phyloP scores from a whole-genome alignment of 2,888 invertebrate species.

The Cotesia congregata region DNA sequence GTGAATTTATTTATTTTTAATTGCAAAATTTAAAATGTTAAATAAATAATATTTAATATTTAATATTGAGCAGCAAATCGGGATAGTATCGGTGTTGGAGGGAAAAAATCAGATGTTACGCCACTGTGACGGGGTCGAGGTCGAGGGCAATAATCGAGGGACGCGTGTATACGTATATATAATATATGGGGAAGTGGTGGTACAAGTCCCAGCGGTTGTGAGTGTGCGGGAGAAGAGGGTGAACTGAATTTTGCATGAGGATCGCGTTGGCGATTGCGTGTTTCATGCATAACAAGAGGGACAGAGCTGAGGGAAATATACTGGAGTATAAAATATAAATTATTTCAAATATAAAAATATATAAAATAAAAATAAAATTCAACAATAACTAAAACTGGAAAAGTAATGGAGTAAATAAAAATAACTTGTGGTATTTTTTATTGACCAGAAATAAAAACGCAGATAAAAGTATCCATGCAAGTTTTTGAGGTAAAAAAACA shows the following conservation, averaged over 20 bases:
- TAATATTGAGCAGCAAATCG: neutral
- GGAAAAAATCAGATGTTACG: slow-evolving; percentile 38
- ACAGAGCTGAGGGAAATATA: neutral
- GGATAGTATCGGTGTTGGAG: neutral
- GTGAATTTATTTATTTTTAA: neutral
- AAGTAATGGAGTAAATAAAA: neutral
- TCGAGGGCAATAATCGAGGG: slow-evolving; percentile 51
- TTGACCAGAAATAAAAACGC: neutral
- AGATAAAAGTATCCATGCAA: too few species aligned
- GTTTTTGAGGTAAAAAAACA: neutral
- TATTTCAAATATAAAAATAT: neutral
- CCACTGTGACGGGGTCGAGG: slow-evolving; percentile 49
- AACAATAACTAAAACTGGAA: neutral
- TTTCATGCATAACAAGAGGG: neutral
- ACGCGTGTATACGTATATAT: slow-evolving; percentile 37
- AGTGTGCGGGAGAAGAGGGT: slow-evolving; percentile 30
- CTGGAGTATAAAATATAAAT: neutral
- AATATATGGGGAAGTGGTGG: slow-evolving; percentile 32
- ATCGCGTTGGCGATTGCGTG: slow-evolving; percentile 12
- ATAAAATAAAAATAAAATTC: neutral
- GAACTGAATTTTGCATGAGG: slow-evolving; percentile 42
- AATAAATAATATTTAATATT: too few species aligned
- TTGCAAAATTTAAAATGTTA: neutral
- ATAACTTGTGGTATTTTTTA: neutral
- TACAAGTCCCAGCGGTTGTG: neutral